Conservation (phyloP, 2,113 vertebrate species). For the Sula dactylatra region DNA sequence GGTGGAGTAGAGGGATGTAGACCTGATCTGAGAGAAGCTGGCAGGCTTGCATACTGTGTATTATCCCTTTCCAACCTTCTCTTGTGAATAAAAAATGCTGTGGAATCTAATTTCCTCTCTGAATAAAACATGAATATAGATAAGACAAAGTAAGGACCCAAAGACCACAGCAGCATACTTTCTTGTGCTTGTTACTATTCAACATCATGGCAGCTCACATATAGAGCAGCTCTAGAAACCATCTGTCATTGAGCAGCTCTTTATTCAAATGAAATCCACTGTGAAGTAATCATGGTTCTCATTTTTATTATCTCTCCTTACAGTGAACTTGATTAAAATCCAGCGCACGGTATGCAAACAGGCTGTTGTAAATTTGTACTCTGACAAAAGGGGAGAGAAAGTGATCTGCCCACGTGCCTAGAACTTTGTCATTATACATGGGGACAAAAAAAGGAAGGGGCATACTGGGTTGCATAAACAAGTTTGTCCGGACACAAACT, state of each 20-base stretch:
- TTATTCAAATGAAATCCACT: slow-evolving; percentile 70
- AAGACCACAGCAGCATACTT: slow-evolving; percentile 50
- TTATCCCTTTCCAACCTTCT: slow-evolving; percentile 53
- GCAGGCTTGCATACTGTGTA: slow-evolving; percentile 40
- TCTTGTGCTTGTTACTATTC: slow-evolving; percentile 60
- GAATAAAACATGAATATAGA: slow-evolving; percentile 71
- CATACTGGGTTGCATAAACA: slow-evolving; percentile 56
- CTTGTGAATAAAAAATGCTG: slow-evolving; percentile 69
- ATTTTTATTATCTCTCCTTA: slow-evolving; percentile 70
- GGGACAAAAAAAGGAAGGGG: slow-evolving; percentile 55
- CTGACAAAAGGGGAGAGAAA: slow-evolving; percentile 66
- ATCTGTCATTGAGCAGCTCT: slow-evolving; percentile 60
- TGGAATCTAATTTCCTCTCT: slow-evolving; percentile 61
- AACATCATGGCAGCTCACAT: slow-evolving; percentile 64
- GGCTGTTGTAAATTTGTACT: slow-evolving; percentile 70
- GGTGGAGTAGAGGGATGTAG: slow-evolving; percentile 10
- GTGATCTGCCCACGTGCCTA: slow-evolving; percentile 56
- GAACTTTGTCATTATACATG: slow-evolving; percentile 50
- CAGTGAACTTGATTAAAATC: slow-evolving; percentile 72
- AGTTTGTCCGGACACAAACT: slow-evolving; percentile 60
- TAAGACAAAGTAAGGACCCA: slow-evolving; percentile 55
- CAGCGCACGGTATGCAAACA: slow-evolving; percentile 61
- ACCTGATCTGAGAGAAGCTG: slow-evolving; percentile 22
- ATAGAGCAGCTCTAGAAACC: slow-evolving; percentile 65
- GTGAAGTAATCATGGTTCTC: slow-evolving; percentile 71